A percentile compares a stretch with the other conserved stretches of the same genome.
phyloP scores from a whole-genome alignment of 2,888 invertebrate species.

The Agriopis aurantiaria region DNA sequence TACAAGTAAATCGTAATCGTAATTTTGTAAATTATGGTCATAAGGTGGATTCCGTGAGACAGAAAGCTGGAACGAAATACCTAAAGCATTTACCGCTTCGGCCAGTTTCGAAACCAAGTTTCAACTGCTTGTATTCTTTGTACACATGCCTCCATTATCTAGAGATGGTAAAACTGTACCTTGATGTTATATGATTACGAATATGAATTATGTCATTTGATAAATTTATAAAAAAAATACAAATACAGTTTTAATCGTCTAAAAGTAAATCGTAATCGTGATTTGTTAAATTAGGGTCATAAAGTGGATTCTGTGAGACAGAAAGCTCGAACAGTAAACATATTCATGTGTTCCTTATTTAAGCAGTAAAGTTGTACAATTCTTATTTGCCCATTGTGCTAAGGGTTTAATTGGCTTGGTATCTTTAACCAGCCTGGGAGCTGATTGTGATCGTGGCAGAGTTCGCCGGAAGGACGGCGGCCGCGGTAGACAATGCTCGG shows the following conservation, averaged over 20 bases:
- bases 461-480: conserved; percentile 68
- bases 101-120: too few relatives aligned
- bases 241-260: conserved; percentile 18
- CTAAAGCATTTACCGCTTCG: too few relatives aligned
- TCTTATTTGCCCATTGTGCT: conserved; percentile 46
- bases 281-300: conserved; percentile 18
- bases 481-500: conserved; percentile 68
- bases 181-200: conserved; percentile 9
- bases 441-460: conserved; percentile 67
- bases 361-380: conserved; percentile 31
- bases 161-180: conserved; percentile 15
- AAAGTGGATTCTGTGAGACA: conserved; percentile 7
- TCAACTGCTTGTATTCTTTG: background rate
- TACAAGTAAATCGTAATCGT: conserved; percentile 1
- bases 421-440: conserved; percentile 54
- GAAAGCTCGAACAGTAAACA: conserved; percentile 4
- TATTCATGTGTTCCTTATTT: conserved; percentile 13
- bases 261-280: conserved; percentile 3
- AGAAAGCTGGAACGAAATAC: background rate
- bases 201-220: conserved; percentile 23
- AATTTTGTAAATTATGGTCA: conserved; percentile 19
- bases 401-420: conserved; percentile 47
- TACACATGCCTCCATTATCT: background rate
- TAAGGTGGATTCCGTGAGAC: conserved; percentile 1
- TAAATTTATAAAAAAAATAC: conserved; percentile 21